Evolutionary conservation across 2,797 vertebrate species (phyloP), one percentile per base, ranked within the genome.

Genomic region (Crypturellus tataupa): DNA sequence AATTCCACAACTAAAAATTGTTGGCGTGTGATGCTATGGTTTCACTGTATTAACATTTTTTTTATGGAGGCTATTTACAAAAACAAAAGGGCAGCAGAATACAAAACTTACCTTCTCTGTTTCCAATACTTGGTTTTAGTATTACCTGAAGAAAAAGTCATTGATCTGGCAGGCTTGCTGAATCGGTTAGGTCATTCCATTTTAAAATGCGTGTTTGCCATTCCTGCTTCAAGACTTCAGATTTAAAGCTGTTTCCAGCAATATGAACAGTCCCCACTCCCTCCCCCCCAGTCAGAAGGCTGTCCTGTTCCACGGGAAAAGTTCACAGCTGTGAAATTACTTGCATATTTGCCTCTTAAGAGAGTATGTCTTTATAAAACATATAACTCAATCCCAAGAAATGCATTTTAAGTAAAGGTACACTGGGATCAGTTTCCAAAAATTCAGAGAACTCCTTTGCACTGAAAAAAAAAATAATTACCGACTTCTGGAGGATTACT

Each of bases 51-150:
- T 94, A 86, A 33, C 0, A 9, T 91, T 91, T 77, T 44, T 92
- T 40, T 88, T 81, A 35, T 31, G 59, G 65, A 97, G 69, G 87
- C 77, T 94, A 96, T 92, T 96, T 94, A 59, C 67, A 89, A 69
- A 85, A 78, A 69, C 88, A 39, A 86, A 91, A 85, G 42, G 93
- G 95, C 95, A 95, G 94, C 85, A 96, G 94, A 96, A 96, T 83
- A 86, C 96, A 96, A 96, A 96, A 86, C 85, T 95, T 94, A 94
- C 89, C 94, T 79, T 96, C 27, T 90, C 55, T 90, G 53, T 97
- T 96, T 96, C 96, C 90, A 93, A 21, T 96, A 90, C 75, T 78
- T 96, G 85, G 49, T 96, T 97, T 89, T 90, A 89, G 92, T 95
- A 86, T 95, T 96, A 94, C 90, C 89, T 90, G 87, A 55, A 94